Evolutionary conservation across 2,888 invertebrate species (phyloP), one percentile per base, ranked within the genome.

Genomic region (Cyrtodaria siliqua): DNA sequence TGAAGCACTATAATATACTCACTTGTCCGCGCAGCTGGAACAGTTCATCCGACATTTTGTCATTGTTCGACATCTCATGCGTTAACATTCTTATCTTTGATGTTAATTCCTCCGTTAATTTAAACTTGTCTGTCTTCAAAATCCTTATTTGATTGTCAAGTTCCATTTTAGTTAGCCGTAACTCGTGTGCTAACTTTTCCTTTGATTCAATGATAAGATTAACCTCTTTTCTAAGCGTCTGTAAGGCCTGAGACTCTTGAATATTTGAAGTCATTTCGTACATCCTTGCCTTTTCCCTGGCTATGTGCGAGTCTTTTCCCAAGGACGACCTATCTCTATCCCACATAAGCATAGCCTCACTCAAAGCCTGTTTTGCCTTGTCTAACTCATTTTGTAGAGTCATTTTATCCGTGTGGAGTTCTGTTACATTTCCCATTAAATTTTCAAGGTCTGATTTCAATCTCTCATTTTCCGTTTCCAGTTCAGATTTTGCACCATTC

Each of bases 131-230:
- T 18, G 80, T 83, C 49, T 86, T 86, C 40, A 86, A 64, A 16
- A 78, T 73, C 47, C 85, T 77, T 14, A 83, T 73, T 9, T 73
- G 79, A 27, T 87, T 84, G 29, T 88, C 88, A 59, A 85, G 66
- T 42, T 90, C 87, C 56, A 85, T 85, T 67, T 83, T 84, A 2
- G 82, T 66, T 14, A 86, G 73, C 42, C 86, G 67, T 2, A 90
- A 69, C 55, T 91, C 88, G 42, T 88, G 86, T 9, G 76, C 73
- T 16, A 91, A 78, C 38, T 86, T 87, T 67, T 89, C 91, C 60
- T 90, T 91, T 55, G 91, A 87, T 14, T 85, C 85, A 50, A 90
- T 83, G 63, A 90, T 83, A n/a, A 72, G 81, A 47, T 91, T 87
- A 12, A 91, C 88, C 64, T 92, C 92, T 23, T 68, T 75, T 40